Evolutionary conservation across 2,113 vertebrate species (phyloP).

Genomic region (Mixornis gularis): DNA sequence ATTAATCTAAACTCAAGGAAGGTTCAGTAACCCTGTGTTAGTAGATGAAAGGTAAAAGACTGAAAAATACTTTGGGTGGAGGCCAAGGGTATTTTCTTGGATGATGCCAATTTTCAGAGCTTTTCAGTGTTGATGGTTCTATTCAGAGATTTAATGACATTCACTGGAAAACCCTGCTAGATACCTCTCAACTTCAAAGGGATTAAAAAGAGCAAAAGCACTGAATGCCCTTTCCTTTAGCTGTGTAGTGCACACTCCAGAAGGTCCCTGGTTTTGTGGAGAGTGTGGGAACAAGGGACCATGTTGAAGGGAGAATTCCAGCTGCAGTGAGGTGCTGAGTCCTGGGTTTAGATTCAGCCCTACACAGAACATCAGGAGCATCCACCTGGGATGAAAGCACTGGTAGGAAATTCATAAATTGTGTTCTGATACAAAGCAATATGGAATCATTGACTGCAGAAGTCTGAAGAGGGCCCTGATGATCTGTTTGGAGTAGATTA

Average conservation of each 20-base stretch:
- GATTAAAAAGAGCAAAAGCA: not conserved
- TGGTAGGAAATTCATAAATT: not conserved
- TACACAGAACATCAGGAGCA: fast-evolving
- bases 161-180: not conserved
- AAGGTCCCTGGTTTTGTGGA: not conserved
- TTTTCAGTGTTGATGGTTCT: not conserved
- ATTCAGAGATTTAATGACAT: not conserved
- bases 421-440: not conserved
- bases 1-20: not conserved
- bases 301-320: not conserved
- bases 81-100: not conserved
- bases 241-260: too few relatives aligned
- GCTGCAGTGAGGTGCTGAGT: not conserved
- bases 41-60: not conserved
- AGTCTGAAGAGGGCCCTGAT: not conserved
- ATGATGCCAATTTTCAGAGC: not conserved
- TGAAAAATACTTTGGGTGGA: not conserved
- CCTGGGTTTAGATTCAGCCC: not conserved
- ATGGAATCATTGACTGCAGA: not conserved
- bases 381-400: not conserved
- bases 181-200: fast-evolving
- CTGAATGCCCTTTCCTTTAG: fast-evolving
- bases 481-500: not conserved
- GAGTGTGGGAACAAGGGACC: not conserved
- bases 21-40: not conserved